phyloP scores from a whole-genome alignment of 2,888 invertebrate genomes.

The Hydroisotoma schaefferi region DNA sequence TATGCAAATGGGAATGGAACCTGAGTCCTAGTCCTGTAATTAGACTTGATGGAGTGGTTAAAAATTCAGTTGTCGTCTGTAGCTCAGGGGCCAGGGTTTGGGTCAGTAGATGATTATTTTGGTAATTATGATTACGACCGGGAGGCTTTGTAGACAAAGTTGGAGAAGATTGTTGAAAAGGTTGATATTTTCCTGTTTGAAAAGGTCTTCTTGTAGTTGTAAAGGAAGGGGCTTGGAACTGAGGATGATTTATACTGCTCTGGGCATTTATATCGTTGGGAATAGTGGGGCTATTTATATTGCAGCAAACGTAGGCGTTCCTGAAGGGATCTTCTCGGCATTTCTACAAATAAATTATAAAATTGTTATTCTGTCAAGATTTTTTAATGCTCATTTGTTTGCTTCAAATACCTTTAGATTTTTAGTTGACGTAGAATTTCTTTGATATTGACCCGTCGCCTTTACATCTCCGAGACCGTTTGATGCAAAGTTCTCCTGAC shows the following conservation, averaged over 20 bases:
- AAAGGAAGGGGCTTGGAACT: too few relatives aligned
- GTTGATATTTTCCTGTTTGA: too few relatives aligned
- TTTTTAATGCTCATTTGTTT: neutral
- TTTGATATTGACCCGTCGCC: neutral
- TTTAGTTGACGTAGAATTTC: neutral
- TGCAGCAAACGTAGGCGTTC: constrained; percentile 6
- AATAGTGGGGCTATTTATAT: too few relatives aligned
- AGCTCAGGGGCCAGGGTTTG: neutral
- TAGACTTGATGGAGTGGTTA: constrained; percentile 1
- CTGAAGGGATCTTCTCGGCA: constrained; percentile 10
- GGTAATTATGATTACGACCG: too few relatives aligned
- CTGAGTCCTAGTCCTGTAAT: constrained; percentile 23
- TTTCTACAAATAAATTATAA: too few relatives aligned
- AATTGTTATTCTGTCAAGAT: too few relatives aligned
- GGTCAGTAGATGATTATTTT: constrained; percentile 7
- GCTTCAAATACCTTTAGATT: neutral
- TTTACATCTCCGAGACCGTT: neutral
- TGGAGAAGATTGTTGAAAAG: neutral
- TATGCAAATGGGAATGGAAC: constrained; percentile 24
- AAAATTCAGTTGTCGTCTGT: neutral
- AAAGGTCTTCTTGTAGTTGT: too few relatives aligned
- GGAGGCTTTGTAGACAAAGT: neutral
- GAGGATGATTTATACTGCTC: too few relatives aligned
- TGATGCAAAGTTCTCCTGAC: neutral
- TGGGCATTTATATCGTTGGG: too few relatives aligned